A percentile compares a stretch with the other conserved stretches of the same genome.
These are phyloP conservation scores for Dryoscopus gambensis DNA, from an alignment of 2,113 vertebrate genomes.

Conservation along the genomic window DNA sequence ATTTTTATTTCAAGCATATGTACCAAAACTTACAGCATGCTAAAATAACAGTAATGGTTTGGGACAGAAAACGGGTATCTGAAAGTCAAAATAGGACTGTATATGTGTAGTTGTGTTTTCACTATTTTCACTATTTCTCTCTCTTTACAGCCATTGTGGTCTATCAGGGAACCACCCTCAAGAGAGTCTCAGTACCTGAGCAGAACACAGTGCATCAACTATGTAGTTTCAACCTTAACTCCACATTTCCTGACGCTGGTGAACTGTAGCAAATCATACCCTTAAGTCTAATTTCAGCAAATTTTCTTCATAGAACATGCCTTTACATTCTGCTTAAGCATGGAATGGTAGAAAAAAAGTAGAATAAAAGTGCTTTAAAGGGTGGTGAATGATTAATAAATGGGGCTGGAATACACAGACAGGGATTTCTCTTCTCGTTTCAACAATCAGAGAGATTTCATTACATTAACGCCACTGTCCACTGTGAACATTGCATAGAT, in stretches of 20 bases:
- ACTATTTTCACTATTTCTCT: background rate
- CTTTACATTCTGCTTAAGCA: background rate
- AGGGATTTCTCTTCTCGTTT: background rate
- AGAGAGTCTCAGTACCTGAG: background rate
- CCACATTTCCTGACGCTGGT: background rate
- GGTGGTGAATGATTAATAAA: background rate
- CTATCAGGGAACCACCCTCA: background rate
- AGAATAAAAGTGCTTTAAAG: background rate
- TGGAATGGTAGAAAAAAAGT: background rate
- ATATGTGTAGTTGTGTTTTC: background rate
- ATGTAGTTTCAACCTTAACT: background rate
- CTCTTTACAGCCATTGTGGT: background rate
- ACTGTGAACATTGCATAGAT: background rate
- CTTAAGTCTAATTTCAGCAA: background rate
- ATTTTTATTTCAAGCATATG: background rate
- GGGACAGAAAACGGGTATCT: background rate
- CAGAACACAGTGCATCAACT: background rate
- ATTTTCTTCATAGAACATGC: background rate
- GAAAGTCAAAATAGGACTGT: background rate
- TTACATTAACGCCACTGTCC: background rate
- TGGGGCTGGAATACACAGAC: background rate
- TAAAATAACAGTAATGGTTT: background rate
- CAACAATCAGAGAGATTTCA: background rate
- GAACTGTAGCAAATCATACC: background rate
- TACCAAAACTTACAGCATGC: background rate